These are phyloP conservation scores for Rattus rattus DNA, from an alignment of 2,113 vertebrate genomes.

Conservation along the genomic window DNA sequence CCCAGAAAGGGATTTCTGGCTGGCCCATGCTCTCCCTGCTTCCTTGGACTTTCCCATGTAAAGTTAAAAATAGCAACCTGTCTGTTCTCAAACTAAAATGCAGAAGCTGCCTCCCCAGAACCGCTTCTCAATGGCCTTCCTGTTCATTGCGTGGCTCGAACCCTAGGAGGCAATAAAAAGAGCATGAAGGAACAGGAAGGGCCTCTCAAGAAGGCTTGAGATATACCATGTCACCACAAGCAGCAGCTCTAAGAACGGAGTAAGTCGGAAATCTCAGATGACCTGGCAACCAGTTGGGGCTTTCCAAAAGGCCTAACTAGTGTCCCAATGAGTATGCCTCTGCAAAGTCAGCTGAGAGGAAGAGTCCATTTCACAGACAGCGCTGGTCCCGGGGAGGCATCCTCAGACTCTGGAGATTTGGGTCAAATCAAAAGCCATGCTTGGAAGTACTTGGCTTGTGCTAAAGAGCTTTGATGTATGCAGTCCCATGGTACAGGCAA, in stretches of 20 bases:
- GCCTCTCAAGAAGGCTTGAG: neutral
- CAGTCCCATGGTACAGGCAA: neutral
- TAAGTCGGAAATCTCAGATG: neutral
- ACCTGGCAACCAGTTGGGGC: constrained; percentile 19
- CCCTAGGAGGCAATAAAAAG: neutral
- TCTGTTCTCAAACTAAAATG: neutral
- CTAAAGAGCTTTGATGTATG: neutral
- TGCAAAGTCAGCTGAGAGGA: neutral
- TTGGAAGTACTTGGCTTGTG: neutral
- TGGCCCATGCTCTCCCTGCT: constrained; percentile 28
- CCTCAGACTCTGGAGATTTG: neutral
- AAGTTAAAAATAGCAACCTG: constrained; percentile 66
- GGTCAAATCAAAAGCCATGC: neutral
- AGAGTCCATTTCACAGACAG: neutral
- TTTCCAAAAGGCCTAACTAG: neutral
- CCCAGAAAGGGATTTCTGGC: constrained; percentile 30
- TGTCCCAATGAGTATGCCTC: neutral
- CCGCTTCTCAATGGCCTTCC: neutral
- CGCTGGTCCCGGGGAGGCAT: neutral
- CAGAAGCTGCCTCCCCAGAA: neutral
- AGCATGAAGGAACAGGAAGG: neutral
- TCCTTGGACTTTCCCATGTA: constrained; percentile 58
- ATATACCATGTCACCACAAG: neutral
- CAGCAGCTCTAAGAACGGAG: neutral
- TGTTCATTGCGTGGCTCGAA: neutral